phyloP scores from a whole-genome alignment of 2,888 invertebrate species.

The Chrysolina oricalcia region DNA sequence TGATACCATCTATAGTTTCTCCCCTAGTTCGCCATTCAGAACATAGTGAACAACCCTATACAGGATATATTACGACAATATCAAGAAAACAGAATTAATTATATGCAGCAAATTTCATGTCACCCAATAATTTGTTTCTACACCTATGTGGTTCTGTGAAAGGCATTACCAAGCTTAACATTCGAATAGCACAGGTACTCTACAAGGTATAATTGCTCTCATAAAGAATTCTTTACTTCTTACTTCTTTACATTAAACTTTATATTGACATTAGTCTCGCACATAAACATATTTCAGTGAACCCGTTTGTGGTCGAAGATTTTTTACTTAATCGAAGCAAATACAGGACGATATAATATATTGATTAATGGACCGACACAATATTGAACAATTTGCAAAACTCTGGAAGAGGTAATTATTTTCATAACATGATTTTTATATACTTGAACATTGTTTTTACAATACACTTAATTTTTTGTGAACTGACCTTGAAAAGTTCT shows the following conservation, averaged over 20 bases:
- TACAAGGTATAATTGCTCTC: constrained; percentile 47
- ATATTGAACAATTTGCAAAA: too few relatives aligned
- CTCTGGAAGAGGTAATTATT: too few relatives aligned
- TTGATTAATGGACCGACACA: too few relatives aligned
- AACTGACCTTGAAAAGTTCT: too few relatives aligned
- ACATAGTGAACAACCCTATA: too few relatives aligned
- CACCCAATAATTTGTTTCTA: constrained; percentile 9
- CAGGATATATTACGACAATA: too few relatives aligned
- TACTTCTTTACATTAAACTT: constrained; percentile 31
- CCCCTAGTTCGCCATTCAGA: too few relatives aligned
- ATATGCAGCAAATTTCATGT: neutral
- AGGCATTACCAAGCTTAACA: constrained; percentile 25
- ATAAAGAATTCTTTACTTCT: constrained; percentile 43
- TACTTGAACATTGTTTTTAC: too few relatives aligned
- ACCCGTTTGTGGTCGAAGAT: constrained; percentile 22
- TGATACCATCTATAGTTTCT: too few relatives aligned
- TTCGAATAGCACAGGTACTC: constrained; percentile 31
- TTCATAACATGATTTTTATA: too few relatives aligned
- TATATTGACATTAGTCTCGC: constrained; percentile 35
- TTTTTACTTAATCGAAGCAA: neutral
- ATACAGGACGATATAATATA: neutral
- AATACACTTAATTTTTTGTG: too few relatives aligned
- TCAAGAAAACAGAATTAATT: neutral
- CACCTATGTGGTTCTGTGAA: constrained; percentile 1
- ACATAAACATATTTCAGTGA: constrained; percentile 34